These are phyloP conservation scores for Pocota personata DNA, from an alignment of 2,888 invertebrate species.

Conservation along the genomic window DNA sequence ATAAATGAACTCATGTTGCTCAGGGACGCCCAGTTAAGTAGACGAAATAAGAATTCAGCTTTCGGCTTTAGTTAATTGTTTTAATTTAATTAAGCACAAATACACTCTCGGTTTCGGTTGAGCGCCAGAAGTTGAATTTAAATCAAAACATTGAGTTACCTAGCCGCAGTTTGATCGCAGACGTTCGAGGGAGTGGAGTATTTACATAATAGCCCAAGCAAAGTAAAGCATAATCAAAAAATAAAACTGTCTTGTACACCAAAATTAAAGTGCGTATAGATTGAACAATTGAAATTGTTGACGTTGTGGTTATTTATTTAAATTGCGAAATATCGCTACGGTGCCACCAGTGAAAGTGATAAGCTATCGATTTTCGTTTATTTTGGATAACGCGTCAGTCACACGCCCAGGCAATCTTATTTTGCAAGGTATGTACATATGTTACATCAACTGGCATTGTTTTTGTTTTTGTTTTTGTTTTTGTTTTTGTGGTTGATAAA, in stretches of 20 bases:
- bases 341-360: conserved; percentile 52
- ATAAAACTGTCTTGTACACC: background rate
- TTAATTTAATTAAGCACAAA: conserved; percentile 26
- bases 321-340: conserved; percentile 12
- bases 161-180: conserved; percentile 61
- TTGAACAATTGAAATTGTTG: background rate
- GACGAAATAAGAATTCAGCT: conserved; percentile 31
- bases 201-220: background rate
- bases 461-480: too few relatives aligned
- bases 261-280: conserved; percentile 8
- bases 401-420: conserved; percentile 9
- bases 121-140: conserved; percentile 25
- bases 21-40: conserved; percentile 61
- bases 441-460: background rate
- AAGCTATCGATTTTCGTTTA: conserved; percentile 44
- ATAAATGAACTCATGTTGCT: conserved; percentile 45
- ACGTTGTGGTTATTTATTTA: conserved; percentile 5
- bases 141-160: conserved; percentile 42
- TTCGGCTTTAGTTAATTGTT: conserved; percentile 18
- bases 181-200: conserved; percentile 40
- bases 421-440: conserved; percentile 38
- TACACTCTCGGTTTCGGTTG: conserved; percentile 22
- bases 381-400: conserved; percentile 53
- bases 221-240: background rate
- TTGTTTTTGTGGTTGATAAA: too few relatives aligned